Conservation (phyloP, 2,113 vertebrate species). For the Elaphurus davidianus region DNA sequence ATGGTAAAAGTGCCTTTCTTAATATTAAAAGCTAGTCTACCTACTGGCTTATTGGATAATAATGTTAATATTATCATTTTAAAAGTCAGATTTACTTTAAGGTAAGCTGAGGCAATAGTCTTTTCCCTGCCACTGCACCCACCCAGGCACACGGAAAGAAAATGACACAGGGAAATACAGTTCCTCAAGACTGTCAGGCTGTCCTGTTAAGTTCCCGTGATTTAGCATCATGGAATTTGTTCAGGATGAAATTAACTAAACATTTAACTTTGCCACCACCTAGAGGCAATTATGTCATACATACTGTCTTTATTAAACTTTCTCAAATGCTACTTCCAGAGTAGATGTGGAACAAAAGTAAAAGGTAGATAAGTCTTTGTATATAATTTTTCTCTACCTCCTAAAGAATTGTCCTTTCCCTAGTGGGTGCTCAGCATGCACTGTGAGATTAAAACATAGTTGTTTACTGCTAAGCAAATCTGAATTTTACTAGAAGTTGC, state of each 20-base stretch:
- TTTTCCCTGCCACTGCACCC: not conserved
- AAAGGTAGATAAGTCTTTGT: not conserved
- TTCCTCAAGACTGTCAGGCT: not conserved
- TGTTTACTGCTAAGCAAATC: not conserved
- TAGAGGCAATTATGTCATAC: slow-evolving; percentile 66
- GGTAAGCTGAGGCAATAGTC: not conserved
- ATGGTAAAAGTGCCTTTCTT: not conserved
- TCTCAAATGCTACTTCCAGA: not conserved
- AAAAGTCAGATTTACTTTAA: not conserved
- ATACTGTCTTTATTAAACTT: not conserved
- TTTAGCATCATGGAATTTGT: not conserved
- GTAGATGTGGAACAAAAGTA: not conserved
- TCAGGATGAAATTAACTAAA: not conserved
- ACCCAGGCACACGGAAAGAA: not conserved
- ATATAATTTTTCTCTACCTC: not conserved
- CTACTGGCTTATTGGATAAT: not conserved
- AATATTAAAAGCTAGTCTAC: not conserved
- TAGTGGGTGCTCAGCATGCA: not conserved
- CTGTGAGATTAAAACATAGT: not conserved
- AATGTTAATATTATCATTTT: not conserved
- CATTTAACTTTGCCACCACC: slow-evolving; percentile 76
- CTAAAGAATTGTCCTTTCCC: not conserved
- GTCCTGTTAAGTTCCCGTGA: not conserved
- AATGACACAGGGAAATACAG: not conserved
- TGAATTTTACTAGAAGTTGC: not conserved